Percentiles rank a stretch among this genome's conserved stretches.
Evolutionary conservation across 2,113 vertebrate genomes (phyloP).

Genomic region (Bos indicus): DNA sequence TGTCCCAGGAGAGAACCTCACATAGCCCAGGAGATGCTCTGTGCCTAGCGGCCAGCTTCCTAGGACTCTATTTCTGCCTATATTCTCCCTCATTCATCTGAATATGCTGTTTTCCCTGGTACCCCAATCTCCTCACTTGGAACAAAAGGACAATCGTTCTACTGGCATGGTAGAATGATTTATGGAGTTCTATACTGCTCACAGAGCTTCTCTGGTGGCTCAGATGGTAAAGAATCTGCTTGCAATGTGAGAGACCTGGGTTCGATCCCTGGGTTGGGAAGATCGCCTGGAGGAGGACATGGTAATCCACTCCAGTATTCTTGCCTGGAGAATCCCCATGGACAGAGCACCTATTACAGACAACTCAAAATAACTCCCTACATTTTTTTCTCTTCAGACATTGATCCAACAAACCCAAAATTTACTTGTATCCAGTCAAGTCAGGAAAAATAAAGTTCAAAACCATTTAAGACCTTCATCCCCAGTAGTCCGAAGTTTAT

Average conservation of each 20-base stretch:
- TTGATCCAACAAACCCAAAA: not conserved
- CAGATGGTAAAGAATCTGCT: not conserved
- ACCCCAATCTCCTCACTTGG: not conserved
- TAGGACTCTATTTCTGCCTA: not conserved
- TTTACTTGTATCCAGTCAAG: not conserved
- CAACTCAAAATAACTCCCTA: not conserved
- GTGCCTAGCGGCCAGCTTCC: not conserved
- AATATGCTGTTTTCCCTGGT: not conserved
- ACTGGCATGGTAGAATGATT: not conserved
- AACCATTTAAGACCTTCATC: not conserved
- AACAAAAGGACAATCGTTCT: not conserved
- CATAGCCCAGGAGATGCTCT: not conserved
- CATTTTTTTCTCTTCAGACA: not conserved
- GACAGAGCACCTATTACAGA: not conserved
- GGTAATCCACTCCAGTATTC: not conserved
- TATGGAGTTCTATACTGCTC: not conserved
- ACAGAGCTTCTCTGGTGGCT: not conserved
- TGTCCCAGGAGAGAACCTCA: not conserved
- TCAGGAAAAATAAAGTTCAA: not conserved
- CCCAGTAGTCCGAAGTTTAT: not conserved
- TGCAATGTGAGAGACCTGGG: not conserved
- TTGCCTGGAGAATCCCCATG: not conserved
- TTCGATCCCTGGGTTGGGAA: not conserved
- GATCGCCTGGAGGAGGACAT: accelerated
- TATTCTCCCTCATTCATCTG: not conserved